Evolutionary conservation across 2,888 invertebrate species (phyloP), one percentile per base, ranked within the genome.

Genomic region (Yponomeuta malinellus): DNA sequence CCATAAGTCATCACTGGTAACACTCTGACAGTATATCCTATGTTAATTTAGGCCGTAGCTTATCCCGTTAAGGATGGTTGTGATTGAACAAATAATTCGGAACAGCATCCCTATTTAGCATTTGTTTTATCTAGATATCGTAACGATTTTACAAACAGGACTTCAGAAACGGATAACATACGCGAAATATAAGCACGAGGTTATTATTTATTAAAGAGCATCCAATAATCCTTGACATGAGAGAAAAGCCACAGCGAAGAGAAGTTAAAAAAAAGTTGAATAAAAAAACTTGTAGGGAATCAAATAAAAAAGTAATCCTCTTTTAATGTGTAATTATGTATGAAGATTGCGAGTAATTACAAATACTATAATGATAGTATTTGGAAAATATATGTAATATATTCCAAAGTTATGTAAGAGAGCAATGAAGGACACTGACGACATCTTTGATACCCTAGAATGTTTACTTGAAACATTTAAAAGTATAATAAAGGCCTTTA

Each of bases 51-150:
- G 79, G 79, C 79, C 77, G 75, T 78, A 74, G 75, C 77, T 78
- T 76, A 81, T 82, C 81, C 74, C 77, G 72, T 69, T 71, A 74
- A 74, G 76, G 71, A 76, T 81, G 78, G 79, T 81, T 80, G 79
- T 79, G 81, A 80, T 78, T 75, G 76, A 75, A 78, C 67, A 37
- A 33, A 67, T 67, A 12, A 43, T 67, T 64, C n/a, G 8, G 29
- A 64, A 31, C 29, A 64, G 29, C 64, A 29, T 31, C 29, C 64
- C 64, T 64, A 29, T 31, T 64, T 64, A 64, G 52, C 52, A 59
- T 59, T 59, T 59, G 52, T 15, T 59, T 59, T 59, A 59, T 15
- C 43, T 43, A 43, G 6, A 43, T 43, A 43, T 43, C 43, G 43
- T 15, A 59, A 12, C 3, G 15, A 59, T 15, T 59, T 59, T 15